Percentiles rank a stretch among this genome's conserved stretches.
Conservation (phyloP, 1,140 invertebrate genomes). For the Drosophila aff. region DNA sequence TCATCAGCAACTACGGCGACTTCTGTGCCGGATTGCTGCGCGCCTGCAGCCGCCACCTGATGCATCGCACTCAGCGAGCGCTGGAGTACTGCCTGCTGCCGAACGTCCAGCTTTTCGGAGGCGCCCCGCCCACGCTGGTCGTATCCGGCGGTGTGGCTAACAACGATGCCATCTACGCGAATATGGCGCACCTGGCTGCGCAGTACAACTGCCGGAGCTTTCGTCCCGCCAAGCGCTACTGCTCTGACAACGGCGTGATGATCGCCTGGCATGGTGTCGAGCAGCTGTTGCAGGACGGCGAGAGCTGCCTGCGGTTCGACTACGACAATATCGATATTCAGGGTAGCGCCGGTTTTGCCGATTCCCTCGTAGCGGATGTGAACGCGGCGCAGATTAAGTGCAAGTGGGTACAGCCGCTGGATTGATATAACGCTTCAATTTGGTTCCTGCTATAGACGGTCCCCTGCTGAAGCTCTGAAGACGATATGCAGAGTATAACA, state of each 20-base stretch:
- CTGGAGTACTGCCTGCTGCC: constrained; percentile 90
- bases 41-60: constrained; percentile 91
- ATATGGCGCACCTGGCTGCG: constrained; percentile 89
- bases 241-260: constrained; percentile 99
- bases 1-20: constrained; percentile 93
- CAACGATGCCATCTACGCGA: constrained; percentile 92
- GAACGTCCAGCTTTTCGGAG: constrained; percentile 86
- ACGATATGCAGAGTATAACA: neutral
- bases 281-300: constrained; percentile 86
- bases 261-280: constrained; percentile 99
- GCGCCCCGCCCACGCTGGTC: constrained; percentile 87
- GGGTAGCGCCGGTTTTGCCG: constrained; percentile 86
- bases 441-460: too few relatives aligned
- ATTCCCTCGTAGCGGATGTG: constrained; percentile 87
- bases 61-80: constrained; percentile 92
- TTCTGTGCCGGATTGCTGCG: constrained; percentile 94
- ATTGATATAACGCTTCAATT: neutral
- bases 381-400: constrained; percentile 87
- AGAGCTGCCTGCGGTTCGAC: constrained; percentile 85
- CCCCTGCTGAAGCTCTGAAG: neutral
- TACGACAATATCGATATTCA: constrained; percentile 86
- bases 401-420: constrained; percentile 85
- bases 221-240: constrained; percentile 93
- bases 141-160: constrained; percentile 98
- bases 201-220: constrained; percentile 89